Percentiles rank a stretch among this genome's conserved stretches.
Evolutionary conservation across 2,888 invertebrate species (phyloP).

Genomic region (Pegoplata infirma): DNA sequence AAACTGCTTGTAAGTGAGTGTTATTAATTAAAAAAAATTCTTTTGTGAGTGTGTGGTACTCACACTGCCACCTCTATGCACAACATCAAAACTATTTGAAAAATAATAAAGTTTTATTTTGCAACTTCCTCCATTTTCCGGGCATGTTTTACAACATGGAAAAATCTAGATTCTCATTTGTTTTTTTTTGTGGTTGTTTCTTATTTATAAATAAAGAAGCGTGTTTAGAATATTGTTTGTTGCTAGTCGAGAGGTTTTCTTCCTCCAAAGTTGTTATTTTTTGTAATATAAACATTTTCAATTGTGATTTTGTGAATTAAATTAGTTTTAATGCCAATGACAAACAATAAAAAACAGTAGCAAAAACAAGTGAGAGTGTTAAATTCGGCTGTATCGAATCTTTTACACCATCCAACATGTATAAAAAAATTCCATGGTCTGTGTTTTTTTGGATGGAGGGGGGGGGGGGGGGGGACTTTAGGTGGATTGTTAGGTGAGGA

Average conservation of each 20-base stretch:
- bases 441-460: too few species aligned
- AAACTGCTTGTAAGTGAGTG: too few species aligned
- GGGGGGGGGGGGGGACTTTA: too few species aligned
- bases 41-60: too few species aligned
- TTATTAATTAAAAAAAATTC: too few species aligned
- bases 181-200: neutral
- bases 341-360: neutral
- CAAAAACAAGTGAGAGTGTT: too few species aligned
- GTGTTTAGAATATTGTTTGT: slow-evolving; percentile 26
- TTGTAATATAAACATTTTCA: neutral
- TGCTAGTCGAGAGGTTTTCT: too few species aligned
- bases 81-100: neutral
- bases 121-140: slow-evolving; percentile 26
- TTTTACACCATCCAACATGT: too few species aligned
- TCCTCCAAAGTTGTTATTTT: neutral
- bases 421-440: too few species aligned
- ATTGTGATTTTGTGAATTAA: slow-evolving; percentile 25
- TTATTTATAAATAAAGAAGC: slow-evolving; percentile 31
- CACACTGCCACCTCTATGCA: too few species aligned
- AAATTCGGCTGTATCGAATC: too few species aligned
- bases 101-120: slow-evolving; percentile 14
- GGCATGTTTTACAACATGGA: slow-evolving; percentile 9
- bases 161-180: slow-evolving; percentile 21
- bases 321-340: slow-evolving; percentile 17
- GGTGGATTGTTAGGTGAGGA: too few species aligned